These are phyloP conservation scores for Eira barbara DNA, from an alignment of 2,113 vertebrate species.

Conservation along the genomic window DNA sequence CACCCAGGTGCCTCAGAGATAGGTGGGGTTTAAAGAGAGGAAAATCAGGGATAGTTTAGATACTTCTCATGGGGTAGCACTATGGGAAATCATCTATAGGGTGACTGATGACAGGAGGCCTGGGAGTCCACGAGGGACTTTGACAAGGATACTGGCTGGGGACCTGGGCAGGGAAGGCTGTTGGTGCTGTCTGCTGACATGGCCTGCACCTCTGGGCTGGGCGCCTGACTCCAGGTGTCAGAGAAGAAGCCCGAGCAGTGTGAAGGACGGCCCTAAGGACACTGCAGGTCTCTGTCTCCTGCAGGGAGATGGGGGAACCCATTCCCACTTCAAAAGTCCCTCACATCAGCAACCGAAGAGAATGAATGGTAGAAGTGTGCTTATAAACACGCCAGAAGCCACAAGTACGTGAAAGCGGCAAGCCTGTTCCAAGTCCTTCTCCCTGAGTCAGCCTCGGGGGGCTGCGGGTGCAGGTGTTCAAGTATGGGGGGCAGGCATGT, in stretches of 20 bases:
- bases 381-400: background rate
- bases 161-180: background rate
- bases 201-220: background rate
- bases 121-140: too few relatives aligned
- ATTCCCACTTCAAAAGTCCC: background rate
- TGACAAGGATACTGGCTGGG: background rate
- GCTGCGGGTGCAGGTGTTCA: background rate
- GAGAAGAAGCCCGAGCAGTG: background rate
- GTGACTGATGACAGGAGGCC: background rate
- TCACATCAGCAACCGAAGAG: background rate
- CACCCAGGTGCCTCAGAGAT: background rate
- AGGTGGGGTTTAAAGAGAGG: background rate
- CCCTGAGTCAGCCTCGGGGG: background rate
- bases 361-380: background rate
- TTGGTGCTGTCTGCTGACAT: background rate
- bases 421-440: background rate
- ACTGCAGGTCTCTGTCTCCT: background rate
- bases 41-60: background rate
- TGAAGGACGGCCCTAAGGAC: background rate
- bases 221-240: background rate
- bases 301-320: background rate
- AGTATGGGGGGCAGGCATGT: too few relatives aligned
- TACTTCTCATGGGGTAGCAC: background rate
- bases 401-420: accelerated
- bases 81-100: background rate